Evolutionary conservation across 2,113 vertebrate genomes (phyloP), one percentile per base, ranked within the genome.

Genomic region (Cepphus grylle): DNA sequence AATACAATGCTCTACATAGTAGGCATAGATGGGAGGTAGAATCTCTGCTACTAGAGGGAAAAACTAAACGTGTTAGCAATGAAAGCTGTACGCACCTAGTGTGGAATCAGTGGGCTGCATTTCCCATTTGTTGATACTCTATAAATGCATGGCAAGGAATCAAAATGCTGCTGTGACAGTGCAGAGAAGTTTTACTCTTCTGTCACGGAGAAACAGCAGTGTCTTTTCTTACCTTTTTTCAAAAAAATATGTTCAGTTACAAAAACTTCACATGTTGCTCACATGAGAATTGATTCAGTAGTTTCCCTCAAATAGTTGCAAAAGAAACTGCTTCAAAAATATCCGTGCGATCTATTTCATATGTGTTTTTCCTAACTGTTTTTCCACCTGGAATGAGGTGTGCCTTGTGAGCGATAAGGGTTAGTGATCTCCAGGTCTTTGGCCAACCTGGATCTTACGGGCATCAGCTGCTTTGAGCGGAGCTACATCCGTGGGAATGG

Each of bases 281-380:
- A 9, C 45, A 16, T 6, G 56, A 42, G 56, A 43, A 45, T 6
- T 12, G 56, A 14, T 23, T 53, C 74, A 34, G 30, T 23, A 13
- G 3, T 17, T 61, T 70, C 36, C 42, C 47, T 88, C 11, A 11
- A 90, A 29, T 17, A 52, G 42, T 3, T 56, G 27, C 32, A 15
- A 29, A 72, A 63, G 36, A 47, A 80, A 16, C 38, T 11, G 50
- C 36, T 66, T 82, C 27, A 53, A 29, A 40, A 79, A 11, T 5
- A 63, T 23, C 47, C 23, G 2, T 7, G 21, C 3, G 16, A 20
- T 22, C 27, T 21, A 0, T 74, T 82, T 12, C 1, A 0, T 27
- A 1, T 1, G 3, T 26, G 49, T 3, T 11, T 80, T 92, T 83
- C 53, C 59, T 40, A 1, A 18, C 12, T 29, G 12, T n/a, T n/a